Base-by-base conservation (phyloP, 2,888 invertebrate genomes). In the Macrosiphum euphorbiae region DNA sequence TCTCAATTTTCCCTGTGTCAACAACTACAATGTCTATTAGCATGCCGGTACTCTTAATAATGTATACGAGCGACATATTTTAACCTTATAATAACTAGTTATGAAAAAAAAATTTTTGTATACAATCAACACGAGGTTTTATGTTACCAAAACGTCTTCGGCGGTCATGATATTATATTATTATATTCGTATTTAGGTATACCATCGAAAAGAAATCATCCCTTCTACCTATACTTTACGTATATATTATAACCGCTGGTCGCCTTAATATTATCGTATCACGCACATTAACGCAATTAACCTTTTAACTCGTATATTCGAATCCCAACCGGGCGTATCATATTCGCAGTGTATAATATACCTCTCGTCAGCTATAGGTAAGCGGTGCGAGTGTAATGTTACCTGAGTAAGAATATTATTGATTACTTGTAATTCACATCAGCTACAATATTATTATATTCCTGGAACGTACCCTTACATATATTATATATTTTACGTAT, bases 291-390 rank as follows among this genome's bases (percentile, higher is more conserved):
- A 35, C 35, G 78, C 78, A 78, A 78, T 78, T 78, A 78, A 78
- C 78, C 78, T 78, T 78, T 78, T 35, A 35, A 78, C 78, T 35
- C 78, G n/a, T 78, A 78, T 78, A 78, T 78, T 78, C 78, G 78
- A 78, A 78, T 78, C 78, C 35, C 78, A 78, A 78, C 78, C 78
- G 78, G 20, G 0, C 78, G 78, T 78, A 78, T 78, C 78, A 78
- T 78, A 78, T 78, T 78, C 78, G 35, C 35, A 41, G 78, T 35
- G 35, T 35, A n/a, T 35, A 55, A n/a, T 35, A n/a, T 78, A 35
- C 67, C 13, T 35, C 16, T 78, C 35, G 26, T 58, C 78, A 78
- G 78, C 78, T 35, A 20, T 16, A 67, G n/a, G 16, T 35, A 16
- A n/a, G 16, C 78, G 35, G 3, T 78, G 78, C 8, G 78, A 78